Percentiles rank a stretch among this genome's conserved stretches.
phyloP scores from a whole-genome alignment of 2,113 vertebrate species.

The Chauna torquata region DNA sequence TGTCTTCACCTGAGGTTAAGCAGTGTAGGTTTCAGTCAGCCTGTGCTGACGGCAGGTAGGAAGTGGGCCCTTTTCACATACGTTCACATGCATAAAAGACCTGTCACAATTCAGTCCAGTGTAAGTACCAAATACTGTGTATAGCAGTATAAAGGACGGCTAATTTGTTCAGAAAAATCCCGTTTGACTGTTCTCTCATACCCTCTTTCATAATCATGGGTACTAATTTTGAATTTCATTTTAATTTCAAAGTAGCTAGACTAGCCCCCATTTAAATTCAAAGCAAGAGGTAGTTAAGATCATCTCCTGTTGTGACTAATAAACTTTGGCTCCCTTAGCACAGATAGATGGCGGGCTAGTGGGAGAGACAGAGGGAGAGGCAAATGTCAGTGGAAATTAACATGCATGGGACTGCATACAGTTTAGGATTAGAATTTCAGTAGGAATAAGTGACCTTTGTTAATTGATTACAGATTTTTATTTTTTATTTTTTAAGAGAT shows the following conservation, averaged over 20 bases:
- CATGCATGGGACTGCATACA: not conserved
- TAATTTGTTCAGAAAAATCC: not conserved
- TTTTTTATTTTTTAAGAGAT: not conserved
- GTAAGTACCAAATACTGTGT: not conserved
- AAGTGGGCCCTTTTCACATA: not conserved
- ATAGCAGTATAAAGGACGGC: not conserved
- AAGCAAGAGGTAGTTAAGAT: constrained; percentile 40
- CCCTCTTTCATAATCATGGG: constrained; percentile 6
- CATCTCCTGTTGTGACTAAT: constrained; percentile 46
- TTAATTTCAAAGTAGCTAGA: constrained; percentile 54
- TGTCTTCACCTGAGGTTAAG: not conserved
- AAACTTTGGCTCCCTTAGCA: constrained; percentile 53
- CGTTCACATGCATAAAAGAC: not conserved
- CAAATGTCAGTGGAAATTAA: constrained; percentile 58
- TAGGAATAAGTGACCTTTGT: constrained; percentile 14
- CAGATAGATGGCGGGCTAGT: not conserved
- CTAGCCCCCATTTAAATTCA: constrained; percentile 37
- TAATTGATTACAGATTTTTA: constrained; percentile 44
- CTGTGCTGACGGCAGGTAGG: not conserved
- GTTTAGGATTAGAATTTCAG: constrained; percentile 51
- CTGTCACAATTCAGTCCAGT: not conserved
- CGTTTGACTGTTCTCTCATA: not conserved
- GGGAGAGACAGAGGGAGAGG: not conserved
- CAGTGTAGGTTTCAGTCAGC: not conserved
- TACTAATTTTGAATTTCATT: constrained; percentile 54